phyloP scores from a whole-genome alignment of 2,888 invertebrate genomes.

The Nomada fucata region DNA sequence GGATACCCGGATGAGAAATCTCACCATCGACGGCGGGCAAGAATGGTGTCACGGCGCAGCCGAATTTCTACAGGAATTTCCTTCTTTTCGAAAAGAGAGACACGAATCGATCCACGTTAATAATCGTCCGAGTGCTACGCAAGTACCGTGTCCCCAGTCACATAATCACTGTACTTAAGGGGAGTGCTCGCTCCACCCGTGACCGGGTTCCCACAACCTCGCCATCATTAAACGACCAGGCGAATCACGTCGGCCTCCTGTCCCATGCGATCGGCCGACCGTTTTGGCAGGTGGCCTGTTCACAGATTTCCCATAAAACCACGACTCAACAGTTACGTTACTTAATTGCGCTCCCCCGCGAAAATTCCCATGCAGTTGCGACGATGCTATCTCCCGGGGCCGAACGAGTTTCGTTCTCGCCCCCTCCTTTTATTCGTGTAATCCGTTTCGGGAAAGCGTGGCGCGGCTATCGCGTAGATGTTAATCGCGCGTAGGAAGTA shows the following conservation, averaged over 20 bases:
- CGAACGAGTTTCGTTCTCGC: neutral
- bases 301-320: conserved; percentile 75
- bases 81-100: conserved; percentile 36
- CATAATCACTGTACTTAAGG: conserved; percentile 82
- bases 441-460: neutral
- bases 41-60: too few species aligned
- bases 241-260: conserved; percentile 63
- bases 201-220: conserved; percentile 83
- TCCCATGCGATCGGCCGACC: conserved; percentile 58
- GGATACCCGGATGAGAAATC: neutral
- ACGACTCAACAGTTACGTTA: conserved; percentile 48
- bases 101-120: conserved; percentile 56
- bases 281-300: conserved; percentile 74
- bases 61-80: conserved; percentile 34
- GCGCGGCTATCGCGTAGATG: conserved; percentile 4
- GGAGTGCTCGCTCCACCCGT: conserved; percentile 75
- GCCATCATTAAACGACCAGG: conserved; percentile 69
- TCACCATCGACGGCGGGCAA: neutral
- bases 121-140: conserved; percentile 72
- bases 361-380: conserved; percentile 77
- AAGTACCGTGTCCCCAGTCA: conserved; percentile 79
- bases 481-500: conserved; percentile 32
- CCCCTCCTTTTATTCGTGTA: too few species aligned
- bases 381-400: neutral
- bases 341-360: conserved; percentile 62